These are phyloP conservation scores for Nasonia oneida DNA, from an alignment of 2,888 invertebrate species.

Conservation along the genomic window DNA sequence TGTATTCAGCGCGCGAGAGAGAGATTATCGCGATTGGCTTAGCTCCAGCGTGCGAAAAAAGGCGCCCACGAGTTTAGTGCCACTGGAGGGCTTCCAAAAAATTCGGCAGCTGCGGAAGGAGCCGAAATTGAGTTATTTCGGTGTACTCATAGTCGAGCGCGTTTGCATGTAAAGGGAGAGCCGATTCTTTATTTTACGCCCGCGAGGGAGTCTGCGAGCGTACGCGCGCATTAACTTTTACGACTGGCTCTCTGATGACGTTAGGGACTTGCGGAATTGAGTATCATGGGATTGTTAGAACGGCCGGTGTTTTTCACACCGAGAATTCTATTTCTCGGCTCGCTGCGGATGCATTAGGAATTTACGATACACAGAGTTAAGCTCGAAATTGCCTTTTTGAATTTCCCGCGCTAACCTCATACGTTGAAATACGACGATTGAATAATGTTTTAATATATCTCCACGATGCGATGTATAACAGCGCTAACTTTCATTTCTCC, in stretches of 20 bases:
- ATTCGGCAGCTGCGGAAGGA: neutral
- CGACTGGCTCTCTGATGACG: neutral
- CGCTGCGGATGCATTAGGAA: neutral
- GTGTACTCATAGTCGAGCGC: neutral
- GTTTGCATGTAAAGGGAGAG: neutral
- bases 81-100: conserved; percentile 49
- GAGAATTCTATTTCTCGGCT: neutral
- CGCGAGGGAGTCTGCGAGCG: neutral
- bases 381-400: neutral
- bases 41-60: conserved; percentile 28
- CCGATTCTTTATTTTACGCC: conserved; percentile 7
- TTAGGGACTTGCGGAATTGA: conserved; percentile 1
- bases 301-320: neutral
- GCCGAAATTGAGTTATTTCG: conserved; percentile 13
- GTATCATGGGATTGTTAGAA: neutral
- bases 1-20: neutral
- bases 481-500: conserved; percentile 36
- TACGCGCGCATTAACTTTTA: neutral
- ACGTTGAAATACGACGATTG: neutral
- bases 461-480: neutral
- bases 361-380: neutral
- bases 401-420: neutral
- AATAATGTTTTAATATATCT: no score
- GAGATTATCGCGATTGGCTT: conserved; percentile 54
- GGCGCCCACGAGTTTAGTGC: conserved; percentile 20